Percentiles rank a stretch among this genome's conserved stretches.
Evolutionary conservation across 1,140 invertebrate genomes (phyloP).

Genomic region (Dreissena rostriformis): DNA sequence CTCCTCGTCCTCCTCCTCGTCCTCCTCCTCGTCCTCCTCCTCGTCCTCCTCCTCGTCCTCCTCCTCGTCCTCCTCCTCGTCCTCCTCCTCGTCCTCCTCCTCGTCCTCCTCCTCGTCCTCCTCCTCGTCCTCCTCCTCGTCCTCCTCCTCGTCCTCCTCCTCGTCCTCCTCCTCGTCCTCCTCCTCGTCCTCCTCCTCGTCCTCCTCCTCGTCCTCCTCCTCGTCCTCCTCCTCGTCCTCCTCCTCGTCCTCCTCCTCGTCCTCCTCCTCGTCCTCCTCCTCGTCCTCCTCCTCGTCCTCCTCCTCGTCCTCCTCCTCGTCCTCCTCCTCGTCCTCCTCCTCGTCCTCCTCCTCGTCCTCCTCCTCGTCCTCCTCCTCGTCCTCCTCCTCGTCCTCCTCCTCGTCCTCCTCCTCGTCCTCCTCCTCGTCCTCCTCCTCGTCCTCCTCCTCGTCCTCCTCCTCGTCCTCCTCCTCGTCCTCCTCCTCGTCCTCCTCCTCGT

Average conservation of each 20-base stretch:
- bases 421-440: not conserved
- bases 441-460: not conserved
- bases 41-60: not conserved
- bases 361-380: conserved; percentile 2
- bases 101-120: not conserved
- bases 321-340: not conserved
- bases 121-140: not conserved
- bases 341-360: not conserved
- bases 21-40: not conserved
- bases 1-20: not conserved
- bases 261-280: not conserved
- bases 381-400: not conserved
- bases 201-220: not conserved
- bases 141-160: too few species aligned
- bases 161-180: not conserved
- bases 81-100: conserved; percentile 1
- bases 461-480: not conserved
- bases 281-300: not conserved
- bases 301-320: not conserved
- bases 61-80: not conserved
- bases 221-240: not conserved
- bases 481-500: conserved; percentile 7
- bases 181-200: too few species aligned
- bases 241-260: not conserved
- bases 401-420: not conserved